These are phyloP conservation scores for Amphipoea lucens DNA, from an alignment of 2,888 invertebrate genomes.

Conservation along the genomic window DNA sequence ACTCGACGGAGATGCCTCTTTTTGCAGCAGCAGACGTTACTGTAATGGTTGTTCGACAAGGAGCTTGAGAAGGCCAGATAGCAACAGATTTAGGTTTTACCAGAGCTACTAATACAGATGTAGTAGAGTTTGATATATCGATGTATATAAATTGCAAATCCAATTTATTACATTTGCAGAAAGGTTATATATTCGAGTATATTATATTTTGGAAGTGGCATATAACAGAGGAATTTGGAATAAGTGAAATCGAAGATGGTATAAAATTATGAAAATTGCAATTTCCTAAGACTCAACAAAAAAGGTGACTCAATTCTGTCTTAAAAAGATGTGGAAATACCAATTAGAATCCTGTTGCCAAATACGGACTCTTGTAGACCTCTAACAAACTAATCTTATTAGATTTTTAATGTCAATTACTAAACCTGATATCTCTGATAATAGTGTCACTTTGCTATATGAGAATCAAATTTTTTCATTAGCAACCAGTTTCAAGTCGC, in stretches of 20 bases:
- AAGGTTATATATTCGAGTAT: neutral
- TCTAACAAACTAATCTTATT: conserved; percentile 47
- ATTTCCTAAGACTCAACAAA: neutral
- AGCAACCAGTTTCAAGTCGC: conserved; percentile 59
- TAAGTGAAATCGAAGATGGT: neutral
- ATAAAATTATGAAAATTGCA: neutral
- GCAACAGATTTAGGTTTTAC: conserved; percentile 48
- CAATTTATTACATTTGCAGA: conserved; percentile 4
- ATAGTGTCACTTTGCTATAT: conserved; percentile 41
- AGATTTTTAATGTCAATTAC: conserved; percentile 51
- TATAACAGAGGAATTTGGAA: neutral
- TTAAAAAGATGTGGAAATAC: conserved; percentile 32
- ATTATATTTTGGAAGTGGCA: neutral
- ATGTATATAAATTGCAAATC: conserved; percentile 1
- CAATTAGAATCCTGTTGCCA: conserved; percentile 55
- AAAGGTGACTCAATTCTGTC: conserved; percentile 9
- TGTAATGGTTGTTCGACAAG: conserved; percentile 82
- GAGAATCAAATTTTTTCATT: conserved; percentile 61
- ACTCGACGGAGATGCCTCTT: conserved; percentile 85
- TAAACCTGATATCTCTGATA: conserved; percentile 65
- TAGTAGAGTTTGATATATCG: neutral
- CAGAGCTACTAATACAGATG: conserved; percentile 20
- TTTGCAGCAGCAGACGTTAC: conserved; percentile 80
- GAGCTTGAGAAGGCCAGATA: conserved; percentile 48
- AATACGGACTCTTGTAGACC: conserved; percentile 34